A percentile compares a stretch with the other conserved stretches of the same genome.
Evolutionary conservation across 2,113 vertebrate genomes (phyloP).

Genomic region (Tetraodon nigroviridis): DNA sequence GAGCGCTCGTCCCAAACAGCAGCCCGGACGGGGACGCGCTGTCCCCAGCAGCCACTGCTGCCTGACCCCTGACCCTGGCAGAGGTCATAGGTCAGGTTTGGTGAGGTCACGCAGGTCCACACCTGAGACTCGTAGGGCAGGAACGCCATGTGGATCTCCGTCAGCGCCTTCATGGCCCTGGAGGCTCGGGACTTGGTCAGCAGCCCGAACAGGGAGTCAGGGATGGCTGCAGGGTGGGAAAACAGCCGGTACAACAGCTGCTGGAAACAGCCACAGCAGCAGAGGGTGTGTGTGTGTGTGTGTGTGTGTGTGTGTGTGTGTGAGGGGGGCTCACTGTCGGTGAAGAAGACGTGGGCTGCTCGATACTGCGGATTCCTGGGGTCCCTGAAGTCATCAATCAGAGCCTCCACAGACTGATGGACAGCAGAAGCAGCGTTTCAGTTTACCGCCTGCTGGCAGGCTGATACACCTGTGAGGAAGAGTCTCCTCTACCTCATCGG

Average conservation of each 20-base stretch:
- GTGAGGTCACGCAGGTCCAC: too few species aligned
- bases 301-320: too few species aligned
- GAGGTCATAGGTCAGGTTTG: too few species aligned
- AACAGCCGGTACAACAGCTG: too few species aligned
- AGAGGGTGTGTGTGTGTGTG: conserved; percentile 36
- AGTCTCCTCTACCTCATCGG: conserved; percentile 80
- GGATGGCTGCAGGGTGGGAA: conserved; percentile 86
- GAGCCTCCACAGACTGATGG: conserved; percentile 86
- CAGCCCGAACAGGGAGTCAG: conserved; percentile 89
- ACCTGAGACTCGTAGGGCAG: conserved; percentile 97
- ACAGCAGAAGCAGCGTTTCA: neutral
- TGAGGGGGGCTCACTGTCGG: conserved; percentile 98
- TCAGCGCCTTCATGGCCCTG: conserved; percentile 96
- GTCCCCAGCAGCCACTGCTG: too few species aligned
- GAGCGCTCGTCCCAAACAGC: conserved; percentile 47
- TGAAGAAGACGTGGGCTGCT: conserved; percentile 96
- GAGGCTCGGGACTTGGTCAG: conserved; percentile 94
- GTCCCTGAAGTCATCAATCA: conserved; percentile 95
- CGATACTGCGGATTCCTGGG: conserved; percentile 83
- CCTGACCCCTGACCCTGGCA: neutral
- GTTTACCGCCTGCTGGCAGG: too few species aligned
- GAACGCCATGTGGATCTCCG: conserved; percentile 96
- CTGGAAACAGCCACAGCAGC: too few species aligned
- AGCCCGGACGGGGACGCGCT: too few species aligned
- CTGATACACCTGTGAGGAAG: neutral